These are phyloP conservation scores for Acanthochromis polyacanthus DNA, from an alignment of 2,113 vertebrate species.

Conservation along the genomic window DNA sequence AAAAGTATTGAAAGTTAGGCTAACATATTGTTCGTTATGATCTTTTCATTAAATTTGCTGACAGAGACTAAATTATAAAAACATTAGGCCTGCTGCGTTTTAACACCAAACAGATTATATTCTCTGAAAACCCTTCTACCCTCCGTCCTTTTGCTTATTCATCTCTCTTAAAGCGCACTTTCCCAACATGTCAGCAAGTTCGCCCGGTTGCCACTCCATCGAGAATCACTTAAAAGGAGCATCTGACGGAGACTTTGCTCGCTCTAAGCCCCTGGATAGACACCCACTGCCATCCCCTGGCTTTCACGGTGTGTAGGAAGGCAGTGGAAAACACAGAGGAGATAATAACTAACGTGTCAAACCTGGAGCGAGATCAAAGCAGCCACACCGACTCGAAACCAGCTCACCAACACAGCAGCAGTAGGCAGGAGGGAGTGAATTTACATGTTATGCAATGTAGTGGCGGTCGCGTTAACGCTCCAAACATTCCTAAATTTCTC, in stretches of 20 bases:
- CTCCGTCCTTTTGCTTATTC: constrained; percentile 13
- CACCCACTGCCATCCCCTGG: constrained; percentile 45
- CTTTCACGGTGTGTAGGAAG: constrained; percentile 60
- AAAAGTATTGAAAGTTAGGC: too few relatives aligned
- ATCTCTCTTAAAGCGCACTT: constrained; percentile 2
- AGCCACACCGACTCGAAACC: constrained; percentile 42
- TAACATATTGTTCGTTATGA: too few relatives aligned
- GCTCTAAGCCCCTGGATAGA: constrained; percentile 52
- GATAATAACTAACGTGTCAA: constrained; percentile 63
- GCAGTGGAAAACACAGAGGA: constrained; percentile 42
- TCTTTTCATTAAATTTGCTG: too few relatives aligned
- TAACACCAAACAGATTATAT: background rate
- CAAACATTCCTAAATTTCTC: constrained; percentile 35
- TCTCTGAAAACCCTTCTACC: too few relatives aligned
- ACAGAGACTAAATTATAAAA: background rate
- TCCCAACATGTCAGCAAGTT: constrained; percentile 43
- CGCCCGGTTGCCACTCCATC: background rate
- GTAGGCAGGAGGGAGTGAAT: constrained; percentile 5
- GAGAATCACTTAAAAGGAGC: constrained; percentile 48
- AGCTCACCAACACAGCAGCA: constrained; percentile 20
- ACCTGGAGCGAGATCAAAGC: constrained; percentile 72
- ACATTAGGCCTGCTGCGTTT: background rate
- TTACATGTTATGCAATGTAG: constrained; percentile 43
- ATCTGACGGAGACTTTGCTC: constrained; percentile 38
- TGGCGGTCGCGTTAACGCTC: constrained; percentile 36